Evolutionary conservation across 2,888 invertebrate species (phyloP), one percentile per base, ranked within the genome.

Genomic region (Agriotes lineatus): DNA sequence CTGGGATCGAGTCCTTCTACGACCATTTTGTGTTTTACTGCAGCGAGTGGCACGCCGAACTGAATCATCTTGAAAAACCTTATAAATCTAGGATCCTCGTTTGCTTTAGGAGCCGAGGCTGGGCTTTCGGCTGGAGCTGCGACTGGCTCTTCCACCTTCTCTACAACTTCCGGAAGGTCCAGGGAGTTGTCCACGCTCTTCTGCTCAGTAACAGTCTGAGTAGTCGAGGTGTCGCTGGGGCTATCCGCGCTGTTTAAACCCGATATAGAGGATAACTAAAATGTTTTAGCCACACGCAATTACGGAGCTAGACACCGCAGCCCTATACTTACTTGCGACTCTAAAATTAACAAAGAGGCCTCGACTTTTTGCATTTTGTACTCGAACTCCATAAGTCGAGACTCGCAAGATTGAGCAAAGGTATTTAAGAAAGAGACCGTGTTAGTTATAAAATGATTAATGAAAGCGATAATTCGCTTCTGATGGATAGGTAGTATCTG

Each of bases 41-140:
- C 96, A 72, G 87, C 88, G 56, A 89, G 82, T n/a, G 94, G 95
- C 0, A 96, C 96, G 37, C 97, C 96, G 77, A 96, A 88, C 76
- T 93, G 92, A 0, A 96, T 80, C 96, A 97, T 96, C 87, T 95
- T 96, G 67, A 96, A 91, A 85, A 91, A 96, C 82, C 89, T 91
- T 19, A 88, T 86, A 83, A 91, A 96, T 74, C 89, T 87, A 2
- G 90, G 89, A 82, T 93, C 91, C 58, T 88, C 86, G 69, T 83
- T 83, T 30, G 83, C 85, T 61, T 82, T 83, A n/a, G 82, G 75
- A 1, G 82, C 83, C n/a, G 52, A 65, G 25, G 45, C 7, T 56
- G 35, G 1, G 10, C 12, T 20, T 63, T 19, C 61, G 72, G 56
- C 72, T 70, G 18, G 77, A 63, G 16, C 25, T 37, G 30, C 25